A percentile compares a stretch with the other conserved stretches of the same genome.
These are phyloP conservation scores for Sinhomidia bicolor DNA, from an alignment of 2,888 invertebrate genomes.

Conservation along the genomic window DNA sequence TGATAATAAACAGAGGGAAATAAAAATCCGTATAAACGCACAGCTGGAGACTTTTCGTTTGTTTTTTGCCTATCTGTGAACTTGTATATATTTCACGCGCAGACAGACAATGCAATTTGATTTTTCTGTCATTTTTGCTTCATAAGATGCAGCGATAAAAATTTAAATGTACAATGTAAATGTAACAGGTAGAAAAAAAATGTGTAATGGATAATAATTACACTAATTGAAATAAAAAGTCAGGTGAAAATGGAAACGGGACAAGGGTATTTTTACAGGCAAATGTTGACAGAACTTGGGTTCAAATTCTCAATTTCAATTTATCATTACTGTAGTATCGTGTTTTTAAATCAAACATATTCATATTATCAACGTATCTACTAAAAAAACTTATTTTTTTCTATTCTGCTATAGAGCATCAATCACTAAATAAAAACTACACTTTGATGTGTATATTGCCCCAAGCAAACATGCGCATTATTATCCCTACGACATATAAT, in stretches of 20 bases:
- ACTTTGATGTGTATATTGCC: neutral
- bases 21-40: slow-evolving; percentile 18
- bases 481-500: no score
- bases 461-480: neutral
- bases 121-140: neutral
- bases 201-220: neutral
- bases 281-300: no score
- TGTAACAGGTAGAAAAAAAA: neutral
- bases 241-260: neutral
- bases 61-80: neutral
- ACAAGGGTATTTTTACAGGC: no score
- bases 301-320: no score
- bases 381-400: no score
- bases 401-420: neutral
- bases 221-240: neutral
- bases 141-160: neutral
- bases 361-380: no score
- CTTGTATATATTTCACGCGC: neutral
- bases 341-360: no score
- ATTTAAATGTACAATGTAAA: no score
- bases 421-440: neutral
- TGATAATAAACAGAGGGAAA: neutral
- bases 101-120: neutral
- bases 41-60: slow-evolving; percentile 22
- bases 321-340: no score